Evolutionary conservation across 2,888 invertebrate genomes (phyloP), one percentile per base, ranked within the genome.

Genomic region (Eupithecia centaureata): DNA sequence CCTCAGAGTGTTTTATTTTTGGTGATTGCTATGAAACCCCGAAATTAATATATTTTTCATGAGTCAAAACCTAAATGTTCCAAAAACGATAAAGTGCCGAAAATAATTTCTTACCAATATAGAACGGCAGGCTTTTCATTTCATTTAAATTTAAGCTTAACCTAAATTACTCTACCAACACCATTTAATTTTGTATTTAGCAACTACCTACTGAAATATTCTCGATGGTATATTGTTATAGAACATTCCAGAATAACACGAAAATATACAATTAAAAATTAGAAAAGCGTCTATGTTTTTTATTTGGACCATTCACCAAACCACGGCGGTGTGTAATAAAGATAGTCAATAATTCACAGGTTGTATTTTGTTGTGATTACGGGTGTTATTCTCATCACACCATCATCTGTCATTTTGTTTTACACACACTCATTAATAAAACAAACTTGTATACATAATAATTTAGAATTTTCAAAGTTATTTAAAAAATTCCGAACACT

Each of bases 401-500:
- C 32, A 13, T 25, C 62, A 65, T 63, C 42, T 65, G 30, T 67
- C 62, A 70, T 61, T 59, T 57, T 71, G 62, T 65, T 71, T 71
- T 61, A 69, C 42, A 65, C 59, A 66, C 69, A 66, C 58, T 22
- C 22, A 67, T 67, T 65, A 51, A 61, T 63, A 60, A 63, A 65
- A 67, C 67, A 59, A 67, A 67, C 63, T 59, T 42, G 56, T 63
- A 51, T 65, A 62, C 54, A 67, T 67, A 67, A 30, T 56, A 30
- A 30, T 28, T 57, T 57, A 18, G 12, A 56, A 18, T 22, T 30
- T 32, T 15, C 52, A 57, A 32, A 63, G 63, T 27, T 70, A 70
- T 70, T 66, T 22, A 3, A 60, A 65, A 65, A 63, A 65, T 63
- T 70, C 66, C 62, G 51, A 69, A 56, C 65, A 60, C 51, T 60